Base-by-base conservation (phyloP, 64 coral and sea anemone species). In the Stylophora pistillata region DNA sequence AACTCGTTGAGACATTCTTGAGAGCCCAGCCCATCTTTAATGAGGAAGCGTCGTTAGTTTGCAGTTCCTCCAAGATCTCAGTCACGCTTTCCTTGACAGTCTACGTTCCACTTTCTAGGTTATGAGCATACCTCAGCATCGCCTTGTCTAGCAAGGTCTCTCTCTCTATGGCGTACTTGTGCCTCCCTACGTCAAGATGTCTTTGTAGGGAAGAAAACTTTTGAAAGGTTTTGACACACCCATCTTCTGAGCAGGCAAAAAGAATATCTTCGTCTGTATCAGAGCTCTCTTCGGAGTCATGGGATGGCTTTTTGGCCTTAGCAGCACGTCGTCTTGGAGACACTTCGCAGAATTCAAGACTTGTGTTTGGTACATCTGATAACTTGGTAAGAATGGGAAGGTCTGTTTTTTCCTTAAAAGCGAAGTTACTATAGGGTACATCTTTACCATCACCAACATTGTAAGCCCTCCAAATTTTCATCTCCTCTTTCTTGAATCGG, bases 171-270 rank as follows among this genome's bases (percentile, higher is more conserved):
- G 71, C 84, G 54, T 71, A 72, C 17, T 26, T 72, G 55, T 86
- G 84, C 21, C 74, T 88, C 28, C 74, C 86, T 47, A 34, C 60
- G 63, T 88, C 86, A 76, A 88, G 58, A 88, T 88, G 86, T 52
- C 61, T 76, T 41, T 88, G 72, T 56, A 88, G 74, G 34, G 87
- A 80, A 32, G 87, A 89, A 54, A 78, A 53, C 59, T 33, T 58
- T 76, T 78, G 74, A 64, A 79, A 88, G 20, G 86, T 61, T 27
- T 41, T 7, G 21, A 30, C 77, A 61, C 86, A 88, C 23, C 86
- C 86, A 23, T 89, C 87, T 79, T 80, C 76, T 29, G 29, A 61
- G 71, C 87, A 89, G 31, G 25, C 53, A 28, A 79, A 89, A n/a
- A 89, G 27, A 47, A 41, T n/a, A 17, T 30, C 15, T 61, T 82